Evolutionary conservation across 1,140 invertebrate species (phyloP), one percentile per base, ranked within the genome.

Genomic region (Atta colombica): DNA sequence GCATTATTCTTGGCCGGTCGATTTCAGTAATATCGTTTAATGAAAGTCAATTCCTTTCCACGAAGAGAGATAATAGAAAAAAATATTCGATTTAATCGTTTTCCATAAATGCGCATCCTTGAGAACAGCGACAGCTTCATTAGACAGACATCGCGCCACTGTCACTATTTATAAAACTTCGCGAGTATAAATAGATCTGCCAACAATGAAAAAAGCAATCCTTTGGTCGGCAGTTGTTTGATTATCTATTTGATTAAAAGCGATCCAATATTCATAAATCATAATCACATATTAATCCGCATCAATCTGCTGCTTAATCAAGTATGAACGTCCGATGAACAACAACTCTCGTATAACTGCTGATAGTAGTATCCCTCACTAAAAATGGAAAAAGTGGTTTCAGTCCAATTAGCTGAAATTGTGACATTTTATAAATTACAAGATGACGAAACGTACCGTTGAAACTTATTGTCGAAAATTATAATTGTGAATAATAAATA

Each of bases 121-220:
- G 25, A 51, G 39, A 80, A 69, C 77, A 31, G 49, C 45, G 68
- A 69, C 77, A 31, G 49, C 45, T 80, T 80, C 77, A 80, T 80
- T 68, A 80, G 16, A 18, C 49, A 25, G n/a, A 21, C 12, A 68
- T 39, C 63, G 63, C 63, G 28, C 63, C 77, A 61, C 10, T 35
- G 39, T 60, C n/a, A 31, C 39, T 84, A 84, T 84, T 74, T 61
- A 84, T 51, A 84, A 18, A 61, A 84, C 14, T 51, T 31, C n/a
- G n/a, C 45, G 58, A 35, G 25, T 84, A 45, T 74, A 74, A 84
- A 74, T 74, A 84, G 69, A 84, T 84, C 45, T 61, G 25, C 55
- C 14, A 35, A 45, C 28, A 49, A 53, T 25, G 31, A 49, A 25
- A 60, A 82, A 74, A 82, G 51, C 25, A 18, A 10, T 49, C 39